phyloP scores from a whole-genome alignment of 2,888 invertebrate genomes.

The Eupithecia vulgata region DNA sequence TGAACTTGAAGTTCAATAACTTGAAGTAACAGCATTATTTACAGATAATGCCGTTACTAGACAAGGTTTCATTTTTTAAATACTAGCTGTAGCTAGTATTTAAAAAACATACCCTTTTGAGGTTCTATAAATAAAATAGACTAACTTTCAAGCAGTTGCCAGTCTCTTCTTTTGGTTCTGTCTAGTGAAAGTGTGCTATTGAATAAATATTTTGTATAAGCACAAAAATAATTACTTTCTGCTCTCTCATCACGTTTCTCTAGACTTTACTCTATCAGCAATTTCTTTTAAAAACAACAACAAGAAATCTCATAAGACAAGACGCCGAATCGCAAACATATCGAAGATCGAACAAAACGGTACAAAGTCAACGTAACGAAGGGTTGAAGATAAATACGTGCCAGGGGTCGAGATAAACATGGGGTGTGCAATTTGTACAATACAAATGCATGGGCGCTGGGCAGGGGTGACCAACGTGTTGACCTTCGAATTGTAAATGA shows the following conservation, averaged over 20 bases:
- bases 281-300: slow-evolving; percentile 18
- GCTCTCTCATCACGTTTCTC: neutral
- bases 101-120: too few relatives aligned
- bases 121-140: too few relatives aligned
- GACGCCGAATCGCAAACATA: slow-evolving; percentile 45
- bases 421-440: slow-evolving; percentile 80
- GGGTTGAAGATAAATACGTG: slow-evolving; percentile 79
- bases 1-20: too few relatives aligned
- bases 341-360: slow-evolving; percentile 67
- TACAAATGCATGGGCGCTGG: slow-evolving; percentile 65
- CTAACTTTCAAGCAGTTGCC: too few relatives aligned
- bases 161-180: too few relatives aligned
- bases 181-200: too few relatives aligned
- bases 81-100: too few relatives aligned
- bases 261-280: slow-evolving; percentile 1
- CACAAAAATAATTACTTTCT: neutral
- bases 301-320: slow-evolving; percentile 37
- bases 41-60: too few relatives aligned
- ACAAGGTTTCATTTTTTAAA: too few relatives aligned
- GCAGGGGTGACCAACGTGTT: slow-evolving; percentile 42
- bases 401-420: slow-evolving; percentile 78
- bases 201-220: neutral
- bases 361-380: slow-evolving; percentile 77
- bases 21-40: too few relatives aligned
- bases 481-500: slow-evolving; percentile 42